Base-by-base conservation (phyloP, 2,888 invertebrate genomes). In the Caenorhabditis wallacei region DNA sequence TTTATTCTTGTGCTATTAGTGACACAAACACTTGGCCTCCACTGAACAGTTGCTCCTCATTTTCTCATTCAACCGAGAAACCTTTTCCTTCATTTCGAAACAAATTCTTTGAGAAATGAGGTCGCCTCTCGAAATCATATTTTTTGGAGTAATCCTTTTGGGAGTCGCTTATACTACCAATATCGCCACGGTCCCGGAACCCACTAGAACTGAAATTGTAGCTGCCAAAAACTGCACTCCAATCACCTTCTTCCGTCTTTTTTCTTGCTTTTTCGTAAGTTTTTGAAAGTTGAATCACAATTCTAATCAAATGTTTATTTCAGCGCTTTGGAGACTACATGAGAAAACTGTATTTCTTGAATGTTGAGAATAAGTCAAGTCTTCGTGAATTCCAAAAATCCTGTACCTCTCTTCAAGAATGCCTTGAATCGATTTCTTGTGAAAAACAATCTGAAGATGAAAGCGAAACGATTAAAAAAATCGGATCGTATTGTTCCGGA, bases 251-350 rank as follows among this genome's bases (percentile, higher is more conserved):
- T 61, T 61, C 61, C 20, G 26, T 20, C 10, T 46, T 16, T 24
- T 61, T 10, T 43, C 43, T 7, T 61, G 61, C 22, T 7, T 61
- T n/a, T 61, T 26, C 22, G 61, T 61, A 22, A 61, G 61, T 61
- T 59, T 59, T 40, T 22, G 5, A n/a, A 30, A n/a, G 10, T 8
- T 30, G 30, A 30, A 53, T n/a, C n/a, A n/a, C n/a, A n/a, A n/a
- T n/a, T n/a, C n/a, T n/a, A n/a, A n/a, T n/a, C n/a, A n/a, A n/a
- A n/a, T 30, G 30, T 30, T 30, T 30, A 3, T 37, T 61, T n/a
- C 43, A 61, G 61, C 61, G 61, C 11, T 24, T 61, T 24, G 61
- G 61, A 26, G 61, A 61, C 8, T 61, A n/a, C 26, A 43, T 61
- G 43, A 22, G 24, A 10, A 61, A 61, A 46, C 24, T 61, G 8